These are phyloP conservation scores for Leptodactylus fuscus DNA, from an alignment of 2,113 vertebrate species.

Conservation along the genomic window DNA sequence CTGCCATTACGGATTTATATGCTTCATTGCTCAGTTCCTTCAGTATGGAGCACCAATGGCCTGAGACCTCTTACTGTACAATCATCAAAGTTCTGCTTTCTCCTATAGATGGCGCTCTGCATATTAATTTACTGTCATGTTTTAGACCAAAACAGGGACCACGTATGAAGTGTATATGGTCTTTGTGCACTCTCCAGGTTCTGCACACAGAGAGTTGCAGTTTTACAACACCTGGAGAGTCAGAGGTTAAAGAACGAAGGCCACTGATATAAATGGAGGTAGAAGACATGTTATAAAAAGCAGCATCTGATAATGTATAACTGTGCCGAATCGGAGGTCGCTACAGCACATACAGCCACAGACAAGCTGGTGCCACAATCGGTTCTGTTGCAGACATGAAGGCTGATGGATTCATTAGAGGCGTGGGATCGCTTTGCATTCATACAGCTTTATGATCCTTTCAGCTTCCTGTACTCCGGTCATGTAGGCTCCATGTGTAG, in stretches of 20 bases:
- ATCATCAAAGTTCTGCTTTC: too few species aligned
- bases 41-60: too few species aligned
- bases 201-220: not conserved
- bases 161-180: too few species aligned
- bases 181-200: too few species aligned
- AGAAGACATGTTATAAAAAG: not conserved
- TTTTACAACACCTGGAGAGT: not conserved
- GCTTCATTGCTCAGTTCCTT: too few species aligned
- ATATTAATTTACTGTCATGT: too few species aligned
- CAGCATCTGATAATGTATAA: not conserved
- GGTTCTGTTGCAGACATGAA: not conserved
- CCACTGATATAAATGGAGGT: not conserved
- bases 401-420: slow-evolving; percentile 3
- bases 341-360: not conserved
- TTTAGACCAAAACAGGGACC: too few species aligned
- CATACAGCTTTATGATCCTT: slow-evolving; percentile 56
- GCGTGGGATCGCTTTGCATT: not conserved
- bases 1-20: too few species aligned
- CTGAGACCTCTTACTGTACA: too few species aligned
- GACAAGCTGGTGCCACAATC: not conserved
- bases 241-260: not conserved
- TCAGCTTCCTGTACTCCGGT: slow-evolving; percentile 63
- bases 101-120: too few species aligned
- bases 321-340: not conserved
- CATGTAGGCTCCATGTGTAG: slow-evolving; percentile 68